Base-by-base conservation (phyloP, 2,888 invertebrate genomes). In the Pandemis cinnamomeana region DNA sequence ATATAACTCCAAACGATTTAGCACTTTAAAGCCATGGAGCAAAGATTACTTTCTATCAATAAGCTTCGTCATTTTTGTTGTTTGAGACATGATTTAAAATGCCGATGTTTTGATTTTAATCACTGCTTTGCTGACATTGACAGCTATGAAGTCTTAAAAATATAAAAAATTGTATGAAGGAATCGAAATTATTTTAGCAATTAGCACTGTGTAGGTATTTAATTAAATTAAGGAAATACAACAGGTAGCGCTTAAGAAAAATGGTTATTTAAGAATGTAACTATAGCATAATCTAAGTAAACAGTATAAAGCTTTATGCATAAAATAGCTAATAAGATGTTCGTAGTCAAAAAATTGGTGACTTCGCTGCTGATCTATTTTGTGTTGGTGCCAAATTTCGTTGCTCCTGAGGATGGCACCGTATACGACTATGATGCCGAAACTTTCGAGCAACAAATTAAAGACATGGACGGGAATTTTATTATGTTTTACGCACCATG, bases 401-500 rank as follows among this genome's bases (percentile, higher is more conserved):
- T 96, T 95, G 87, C 96, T 94, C 89, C 96, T 92, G 91, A 96
- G 95, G 91, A 96, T 94, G 90, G 95, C 93, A 64, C 95, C 91
- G 79, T 95, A 86, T 91, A 90, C 74, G 89, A 93, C 79, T 95
- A 96, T 70, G 95, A 95, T 73, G 95, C 89, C 15, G 95, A 95
- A 74, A 96, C 95, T 82, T 97, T 97, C 83, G 94, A 95, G 58
- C 90, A 93, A 70, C 95, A 96, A 88, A 91, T 95, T 83, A 94
- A 95, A 78, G 95, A 95, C 84, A 95, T 91, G 89, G 92, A 95
- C 84, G 96, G 97, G 80, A 96, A 96, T 87, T 97, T 97, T 87
- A 94, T 97, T 1, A 96, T 97, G 95, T 97, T 97, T 88, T 97
- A 95, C 89, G 97, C 97, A 10, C 97, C 97, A 66, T 97, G 97